These are phyloP conservation scores for Cerastis rubricosa DNA, from an alignment of 2,888 invertebrate genomes.

Conservation along the genomic window DNA sequence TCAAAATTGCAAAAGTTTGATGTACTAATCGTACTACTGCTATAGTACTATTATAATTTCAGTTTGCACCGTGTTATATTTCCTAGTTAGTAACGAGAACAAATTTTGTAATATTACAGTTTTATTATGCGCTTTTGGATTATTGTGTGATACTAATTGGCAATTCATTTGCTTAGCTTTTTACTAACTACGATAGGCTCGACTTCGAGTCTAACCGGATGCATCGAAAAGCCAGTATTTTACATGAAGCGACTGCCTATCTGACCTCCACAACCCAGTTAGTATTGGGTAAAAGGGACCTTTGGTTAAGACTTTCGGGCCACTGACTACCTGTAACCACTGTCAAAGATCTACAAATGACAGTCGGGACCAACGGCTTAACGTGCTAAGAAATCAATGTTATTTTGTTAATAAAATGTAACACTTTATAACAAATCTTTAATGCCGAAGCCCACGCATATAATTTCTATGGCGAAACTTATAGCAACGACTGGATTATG, in stretches of 20 bases:
- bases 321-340: too few relatives aligned
- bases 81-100: conserved; percentile 34
- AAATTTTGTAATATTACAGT: conserved; percentile 23
- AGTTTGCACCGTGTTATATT: conserved; percentile 22
- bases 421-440: background rate
- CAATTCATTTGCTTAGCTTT: too few relatives aligned
- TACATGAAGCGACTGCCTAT: too few relatives aligned
- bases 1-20: conserved; percentile 56
- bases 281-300: too few relatives aligned
- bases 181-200: too few relatives aligned
- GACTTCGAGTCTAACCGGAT: too few relatives aligned
- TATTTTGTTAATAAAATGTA: background rate
- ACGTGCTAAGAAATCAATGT: background rate
- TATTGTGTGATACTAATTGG: background rate
- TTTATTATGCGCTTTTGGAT: background rate
- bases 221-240: too few relatives aligned
- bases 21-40: conserved; percentile 20
- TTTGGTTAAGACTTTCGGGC: too few relatives aligned
- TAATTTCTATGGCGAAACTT: conserved; percentile 17
- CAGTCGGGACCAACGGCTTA: too few relatives aligned
- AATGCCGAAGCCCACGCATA: background rate
- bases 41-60: conserved; percentile 28
- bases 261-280: too few relatives aligned
- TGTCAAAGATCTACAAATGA: too few relatives aligned
- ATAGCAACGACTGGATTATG: conserved; percentile 34